A percentile compares a stretch with the other conserved stretches of the same genome.
Conservation (phyloP, 2,113 vertebrate species). For the Suncus etruscus region DNA sequence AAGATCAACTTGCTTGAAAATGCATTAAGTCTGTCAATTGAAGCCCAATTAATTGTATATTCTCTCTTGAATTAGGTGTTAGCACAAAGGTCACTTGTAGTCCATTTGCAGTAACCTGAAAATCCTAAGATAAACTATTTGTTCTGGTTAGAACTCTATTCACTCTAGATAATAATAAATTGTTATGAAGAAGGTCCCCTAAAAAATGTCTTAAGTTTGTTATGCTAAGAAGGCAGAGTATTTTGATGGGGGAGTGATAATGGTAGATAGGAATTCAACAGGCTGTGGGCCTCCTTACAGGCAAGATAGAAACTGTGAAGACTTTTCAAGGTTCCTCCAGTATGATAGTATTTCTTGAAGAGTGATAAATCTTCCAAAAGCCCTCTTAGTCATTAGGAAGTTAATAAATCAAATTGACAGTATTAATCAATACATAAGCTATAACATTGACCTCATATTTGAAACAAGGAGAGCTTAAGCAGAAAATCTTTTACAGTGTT, state of each 20-base stretch:
- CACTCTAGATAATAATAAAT: constrained; percentile 23
- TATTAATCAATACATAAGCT: constrained; percentile 67
- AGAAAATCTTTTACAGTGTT: constrained; percentile 54
- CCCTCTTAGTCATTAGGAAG: constrained; percentile 71
- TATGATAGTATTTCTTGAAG: constrained; percentile 25
- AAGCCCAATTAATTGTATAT: constrained; percentile 22
- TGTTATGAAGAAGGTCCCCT: not conserved
- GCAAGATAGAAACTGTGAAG: not conserved
- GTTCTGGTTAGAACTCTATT: not conserved
- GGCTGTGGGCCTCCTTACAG: not conserved
- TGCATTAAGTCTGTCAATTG: constrained; percentile 33
- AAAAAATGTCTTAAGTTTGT: not conserved
- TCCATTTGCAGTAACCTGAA: not conserved
- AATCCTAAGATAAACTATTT: not conserved
- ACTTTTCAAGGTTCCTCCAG: not conserved
- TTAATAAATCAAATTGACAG: constrained; percentile 78
- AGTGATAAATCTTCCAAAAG: constrained; percentile 65
- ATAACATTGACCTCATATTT: constrained; percentile 62
- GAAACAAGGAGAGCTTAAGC: constrained; percentile 53
- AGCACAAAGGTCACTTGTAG: constrained; percentile 18
- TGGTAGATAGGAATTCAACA: not conserved
- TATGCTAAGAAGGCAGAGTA: not conserved
- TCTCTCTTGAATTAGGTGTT: not conserved
- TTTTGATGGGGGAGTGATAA: not conserved
- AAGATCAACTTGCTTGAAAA: constrained; percentile 33